These are phyloP conservation scores for Ameiurus melas DNA, from an alignment of 2,113 vertebrate genomes.

Conservation along the genomic window DNA sequence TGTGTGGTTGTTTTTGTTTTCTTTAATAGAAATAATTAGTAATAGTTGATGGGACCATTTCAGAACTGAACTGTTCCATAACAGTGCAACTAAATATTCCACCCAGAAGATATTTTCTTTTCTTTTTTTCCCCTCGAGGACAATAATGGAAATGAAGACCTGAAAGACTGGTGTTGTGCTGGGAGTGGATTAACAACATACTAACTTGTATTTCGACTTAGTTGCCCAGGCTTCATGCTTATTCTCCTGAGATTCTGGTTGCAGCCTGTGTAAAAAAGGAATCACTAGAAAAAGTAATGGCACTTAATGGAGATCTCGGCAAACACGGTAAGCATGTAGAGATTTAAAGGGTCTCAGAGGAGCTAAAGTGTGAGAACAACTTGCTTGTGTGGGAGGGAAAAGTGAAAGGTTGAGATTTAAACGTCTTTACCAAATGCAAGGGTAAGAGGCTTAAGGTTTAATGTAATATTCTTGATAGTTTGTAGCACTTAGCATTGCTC, in stretches of 20 bases:
- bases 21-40: neutral
- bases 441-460: neutral
- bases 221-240: neutral
- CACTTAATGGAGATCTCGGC: neutral
- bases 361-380: neutral
- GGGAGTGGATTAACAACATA: constrained; percentile 63
- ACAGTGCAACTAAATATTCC: neutral
- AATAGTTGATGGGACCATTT: neutral
- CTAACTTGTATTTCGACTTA: constrained; percentile 14
- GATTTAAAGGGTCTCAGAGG: neutral
- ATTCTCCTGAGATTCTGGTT: constrained; percentile 11
- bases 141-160: constrained; percentile 46
- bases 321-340: constrained; percentile 31
- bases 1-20: neutral
- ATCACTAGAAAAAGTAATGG: constrained; percentile 24
- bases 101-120: neutral
- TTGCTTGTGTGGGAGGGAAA: neutral
- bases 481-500: neutral
- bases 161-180: constrained; percentile 69
- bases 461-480: neutral
- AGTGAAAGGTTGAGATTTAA: constrained; percentile 5
- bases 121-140: neutral
- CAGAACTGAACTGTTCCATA: neutral
- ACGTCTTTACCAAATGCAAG: neutral
- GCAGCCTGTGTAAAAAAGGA: neutral